phyloP scores from a whole-genome alignment of 2,113 vertebrate genomes.

The Calidris pugnax region DNA sequence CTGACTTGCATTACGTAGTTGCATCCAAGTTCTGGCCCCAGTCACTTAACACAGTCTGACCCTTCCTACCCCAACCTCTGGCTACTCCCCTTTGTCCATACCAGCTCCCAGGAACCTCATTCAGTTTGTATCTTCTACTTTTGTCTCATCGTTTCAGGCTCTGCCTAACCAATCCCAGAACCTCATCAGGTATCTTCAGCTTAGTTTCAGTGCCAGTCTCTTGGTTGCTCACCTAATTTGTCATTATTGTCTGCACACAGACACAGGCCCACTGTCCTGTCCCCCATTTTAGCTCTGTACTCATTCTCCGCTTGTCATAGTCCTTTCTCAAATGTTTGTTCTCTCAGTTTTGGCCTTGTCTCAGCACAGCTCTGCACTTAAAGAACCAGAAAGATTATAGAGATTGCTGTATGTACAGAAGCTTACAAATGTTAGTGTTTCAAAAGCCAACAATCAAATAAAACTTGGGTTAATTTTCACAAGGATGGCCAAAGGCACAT shows the following conservation, averaged over 20 bases:
- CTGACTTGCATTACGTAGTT: background rate
- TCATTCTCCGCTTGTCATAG: background rate
- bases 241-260: background rate
- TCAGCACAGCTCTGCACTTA: background rate
- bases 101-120: background rate
- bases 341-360: background rate
- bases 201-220: background rate
- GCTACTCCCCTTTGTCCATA: background rate
- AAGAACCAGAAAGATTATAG: background rate
- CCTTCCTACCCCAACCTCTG: background rate
- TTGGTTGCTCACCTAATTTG: background rate
- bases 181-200: background rate
- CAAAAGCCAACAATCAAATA: background rate
- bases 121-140: background rate
- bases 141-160: background rate
- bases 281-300: background rate
- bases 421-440: background rate
- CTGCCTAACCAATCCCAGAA: slow-evolving; percentile 10
- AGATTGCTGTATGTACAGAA: background rate
- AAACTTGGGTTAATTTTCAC: background rate
- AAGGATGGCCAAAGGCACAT: background rate
- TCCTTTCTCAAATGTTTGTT: background rate
- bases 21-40: background rate
- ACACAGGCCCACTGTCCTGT: background rate
- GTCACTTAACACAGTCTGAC: background rate